Evolutionary conservation across 2,888 invertebrate species (phyloP).

Genomic region (Polyploca ridens): DNA sequence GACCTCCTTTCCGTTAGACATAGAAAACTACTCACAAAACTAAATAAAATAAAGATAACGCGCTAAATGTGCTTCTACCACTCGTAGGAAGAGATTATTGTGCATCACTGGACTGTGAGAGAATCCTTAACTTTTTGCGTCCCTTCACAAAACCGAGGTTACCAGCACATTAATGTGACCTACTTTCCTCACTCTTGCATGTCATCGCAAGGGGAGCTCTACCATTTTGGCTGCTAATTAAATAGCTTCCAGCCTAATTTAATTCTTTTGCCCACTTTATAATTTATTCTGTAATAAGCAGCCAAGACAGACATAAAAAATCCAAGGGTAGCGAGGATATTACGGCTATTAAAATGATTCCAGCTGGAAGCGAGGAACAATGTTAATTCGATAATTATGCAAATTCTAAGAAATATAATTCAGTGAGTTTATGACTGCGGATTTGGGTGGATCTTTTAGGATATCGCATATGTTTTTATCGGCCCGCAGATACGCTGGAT

Average conservation of each 20-base stretch:
- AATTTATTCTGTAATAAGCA: conserved; percentile 55
- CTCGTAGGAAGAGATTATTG: neutral
- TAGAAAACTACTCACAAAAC: no score
- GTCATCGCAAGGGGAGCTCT: conserved; percentile 32
- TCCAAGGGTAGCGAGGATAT: conserved; percentile 50
- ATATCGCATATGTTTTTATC: no score
- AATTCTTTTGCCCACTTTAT: conserved; percentile 49
- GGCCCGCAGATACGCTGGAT: no score
- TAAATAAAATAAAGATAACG: neutral
- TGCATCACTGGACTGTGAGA: neutral
- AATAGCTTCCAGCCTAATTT: conserved; percentile 43
- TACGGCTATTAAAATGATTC: conserved; percentile 58
- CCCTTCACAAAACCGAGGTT: neutral
- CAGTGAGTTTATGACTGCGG: no score
- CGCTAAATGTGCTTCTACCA: neutral
- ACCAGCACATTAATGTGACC: neutral
- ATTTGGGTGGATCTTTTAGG: no score
- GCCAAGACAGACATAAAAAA: conserved; percentile 53
- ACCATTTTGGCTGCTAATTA: conserved; percentile 45
- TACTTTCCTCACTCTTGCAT: conserved; percentile 8
- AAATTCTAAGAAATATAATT: conserved; percentile 36
- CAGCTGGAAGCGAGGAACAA: conserved; percentile 56
- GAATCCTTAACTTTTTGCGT: neutral
- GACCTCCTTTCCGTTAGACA: no score
- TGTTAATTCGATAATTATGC: conserved; percentile 66